These are phyloP conservation scores for Prenolepis imparis DNA, from an alignment of 2,888 invertebrate genomes.

Conservation along the genomic window DNA sequence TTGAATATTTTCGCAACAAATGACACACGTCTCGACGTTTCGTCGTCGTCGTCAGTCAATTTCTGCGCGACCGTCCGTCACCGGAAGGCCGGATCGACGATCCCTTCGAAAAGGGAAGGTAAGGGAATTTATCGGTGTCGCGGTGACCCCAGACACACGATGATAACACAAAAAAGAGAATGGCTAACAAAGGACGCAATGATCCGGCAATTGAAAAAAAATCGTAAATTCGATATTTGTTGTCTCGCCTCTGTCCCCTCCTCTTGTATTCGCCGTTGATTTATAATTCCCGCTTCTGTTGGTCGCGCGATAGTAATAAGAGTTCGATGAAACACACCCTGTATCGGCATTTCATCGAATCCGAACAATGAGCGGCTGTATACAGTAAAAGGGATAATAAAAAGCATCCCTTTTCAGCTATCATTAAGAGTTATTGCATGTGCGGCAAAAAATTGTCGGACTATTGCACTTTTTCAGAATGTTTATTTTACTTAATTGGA, in stretches of 20 bases:
- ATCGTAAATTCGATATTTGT: slow-evolving; percentile 48
- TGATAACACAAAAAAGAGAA: slow-evolving; percentile 15
- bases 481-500: neutral
- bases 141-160: neutral
- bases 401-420: neutral
- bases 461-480: neutral
- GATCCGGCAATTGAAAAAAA: slow-evolving; percentile 32
- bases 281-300: slow-evolving; percentile 18
- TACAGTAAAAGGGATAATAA: neutral
- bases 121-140: slow-evolving; percentile 53
- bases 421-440: neutral
- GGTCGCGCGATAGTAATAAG: slow-evolving; percentile 25
- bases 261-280: slow-evolving; percentile 13
- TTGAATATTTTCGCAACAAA: slow-evolving; percentile 47
- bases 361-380: neutral
- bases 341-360: slow-evolving; percentile 58
- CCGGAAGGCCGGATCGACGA: slow-evolving; percentile 42
- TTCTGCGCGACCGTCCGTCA: slow-evolving; percentile 59
- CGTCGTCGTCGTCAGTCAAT: slow-evolving; percentile 47
- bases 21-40: slow-evolving; percentile 28
- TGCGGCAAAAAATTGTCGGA: neutral
- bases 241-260: neutral
- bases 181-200: slow-evolving; percentile 52
- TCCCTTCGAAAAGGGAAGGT: slow-evolving; percentile 47
- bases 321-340: slow-evolving; percentile 23